phyloP scores from a whole-genome alignment of 2,888 invertebrate genomes.

The Eilema griseolum region DNA sequence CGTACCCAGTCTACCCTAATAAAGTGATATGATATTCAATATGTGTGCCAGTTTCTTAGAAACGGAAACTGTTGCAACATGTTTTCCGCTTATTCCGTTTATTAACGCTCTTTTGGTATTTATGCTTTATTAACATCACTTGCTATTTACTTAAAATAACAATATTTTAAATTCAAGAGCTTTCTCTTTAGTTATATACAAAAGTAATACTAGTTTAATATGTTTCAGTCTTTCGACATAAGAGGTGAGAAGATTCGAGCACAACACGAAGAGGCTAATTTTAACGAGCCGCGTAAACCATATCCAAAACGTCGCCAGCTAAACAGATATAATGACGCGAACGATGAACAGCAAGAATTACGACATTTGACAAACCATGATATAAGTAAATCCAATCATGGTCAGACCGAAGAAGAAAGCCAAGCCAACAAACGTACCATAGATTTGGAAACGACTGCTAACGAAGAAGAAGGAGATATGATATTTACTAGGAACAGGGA shows the following conservation, averaged over 20 bases:
- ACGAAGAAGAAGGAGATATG: slow-evolving; percentile 62
- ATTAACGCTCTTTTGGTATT: no score
- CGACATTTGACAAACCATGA: slow-evolving; percentile 52
- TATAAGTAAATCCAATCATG: slow-evolving; percentile 47
- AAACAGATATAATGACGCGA: slow-evolving; percentile 54
- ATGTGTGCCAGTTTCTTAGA: no score
- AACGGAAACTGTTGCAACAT: no score
- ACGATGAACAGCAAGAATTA: slow-evolving; percentile 53
- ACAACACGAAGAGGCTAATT: slow-evolving; percentile 45
- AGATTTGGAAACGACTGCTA: slow-evolving; percentile 42
- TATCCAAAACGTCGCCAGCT: slow-evolving; percentile 39
- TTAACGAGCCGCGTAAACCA: slow-evolving; percentile 41
- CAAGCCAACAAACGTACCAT: slow-evolving; percentile 55
- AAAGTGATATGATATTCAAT: no score
- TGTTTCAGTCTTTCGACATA: slow-evolving; percentile 57
- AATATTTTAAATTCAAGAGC: no score
- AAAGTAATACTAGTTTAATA: slow-evolving; percentile 3
- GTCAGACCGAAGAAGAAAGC: slow-evolving; percentile 44
- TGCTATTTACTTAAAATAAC: background rate
- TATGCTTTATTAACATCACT: no score
- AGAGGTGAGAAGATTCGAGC: slow-evolving; percentile 51
- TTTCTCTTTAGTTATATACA: background rate
- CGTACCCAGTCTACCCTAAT: no score
- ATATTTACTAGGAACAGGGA: slow-evolving; percentile 59
- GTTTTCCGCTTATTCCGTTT: no score